Base-by-base conservation (phyloP, 2,113 vertebrate genomes). In the Myotis davidii region DNA sequence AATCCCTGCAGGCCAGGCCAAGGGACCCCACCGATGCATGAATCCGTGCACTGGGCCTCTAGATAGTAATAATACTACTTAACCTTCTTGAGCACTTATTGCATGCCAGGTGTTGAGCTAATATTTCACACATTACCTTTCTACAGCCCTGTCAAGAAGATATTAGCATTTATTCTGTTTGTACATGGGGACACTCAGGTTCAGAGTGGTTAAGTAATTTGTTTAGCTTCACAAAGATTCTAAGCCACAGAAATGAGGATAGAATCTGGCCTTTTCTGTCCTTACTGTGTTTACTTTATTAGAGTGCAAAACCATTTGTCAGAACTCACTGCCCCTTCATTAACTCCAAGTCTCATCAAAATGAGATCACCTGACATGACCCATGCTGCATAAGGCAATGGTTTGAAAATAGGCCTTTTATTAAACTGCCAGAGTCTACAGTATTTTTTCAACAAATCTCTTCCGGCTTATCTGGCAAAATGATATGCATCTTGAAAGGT, bases 401-500 rank as follows among this genome's bases (percentile, higher is more conserved):
- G 83, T 94, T 94, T 85, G 73, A 96, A 96, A 96, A 90, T 59
- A 70, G 67, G 3, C 32, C 72, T 94, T 96, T 96, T 85, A 92
- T 89, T 92, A 85, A 96, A 94, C 85, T 95, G 52, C 34, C 34
- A 73, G 85, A 91, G 23, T 81, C 65, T 65, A 77, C 21, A 37
- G 21, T 34, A 85, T 79, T 74, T 95, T 95, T 92, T 88, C 32
- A 90, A 78, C 25, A 65, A 34, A 87, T 59, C 81, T 92, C 11
- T 27, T 81, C 39, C 54, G 34, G 25, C 61, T 95, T 72, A 84
- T 74, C 20, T 48, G 79, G 76, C 64, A 93, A 88, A 85, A 39
- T 74, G n/a, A 92, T 96, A 94, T 97, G 42, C 82, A 94, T 95
- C 78, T 76, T 77, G 96, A 92, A 88, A 96, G 73, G 61, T 87